phyloP scores from a whole-genome alignment of 2,113 vertebrate genomes.

The Osmerus eperlanus region DNA sequence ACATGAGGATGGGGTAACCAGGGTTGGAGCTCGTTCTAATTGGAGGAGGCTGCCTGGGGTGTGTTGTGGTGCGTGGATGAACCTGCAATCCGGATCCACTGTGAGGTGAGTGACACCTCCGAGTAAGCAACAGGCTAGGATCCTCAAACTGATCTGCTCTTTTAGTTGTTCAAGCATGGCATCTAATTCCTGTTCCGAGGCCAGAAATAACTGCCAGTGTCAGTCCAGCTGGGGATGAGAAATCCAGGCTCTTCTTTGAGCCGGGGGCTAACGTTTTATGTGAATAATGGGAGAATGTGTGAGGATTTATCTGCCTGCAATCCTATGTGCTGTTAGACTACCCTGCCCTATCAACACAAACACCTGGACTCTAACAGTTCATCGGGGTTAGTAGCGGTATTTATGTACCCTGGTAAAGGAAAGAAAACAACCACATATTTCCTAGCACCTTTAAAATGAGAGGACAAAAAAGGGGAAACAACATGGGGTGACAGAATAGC shows the following conservation, averaged over 20 bases:
- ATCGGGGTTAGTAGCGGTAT: slow-evolving; percentile 49
- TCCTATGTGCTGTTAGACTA: slow-evolving; percentile 58
- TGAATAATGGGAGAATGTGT: slow-evolving; percentile 55
- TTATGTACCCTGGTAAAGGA: slow-evolving; percentile 49
- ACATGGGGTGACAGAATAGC: slow-evolving; percentile 28
- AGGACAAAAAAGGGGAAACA: slow-evolving; percentile 36
- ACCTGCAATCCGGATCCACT: slow-evolving; percentile 54
- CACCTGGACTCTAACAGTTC: slow-evolving; percentile 50
- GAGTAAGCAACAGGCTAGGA: slow-evolving; percentile 51
- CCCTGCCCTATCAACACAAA: slow-evolving; percentile 57
- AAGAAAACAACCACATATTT: slow-evolving; percentile 23
- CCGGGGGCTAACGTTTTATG: slow-evolving; percentile 44
- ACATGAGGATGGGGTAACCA: slow-evolving; percentile 8
- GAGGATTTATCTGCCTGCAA: slow-evolving; percentile 53
- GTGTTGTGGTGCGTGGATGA: slow-evolving; percentile 61
- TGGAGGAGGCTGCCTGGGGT: slow-evolving; percentile 52
- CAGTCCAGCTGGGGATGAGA: slow-evolving; percentile 32
- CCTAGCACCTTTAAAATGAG: slow-evolving; percentile 40
- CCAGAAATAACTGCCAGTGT: slow-evolving; percentile 62
- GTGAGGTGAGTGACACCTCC: slow-evolving; percentile 57
- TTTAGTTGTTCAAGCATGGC: slow-evolving; percentile 64
- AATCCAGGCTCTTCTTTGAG: slow-evolving; percentile 42
- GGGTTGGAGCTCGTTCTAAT: slow-evolving; percentile 48
- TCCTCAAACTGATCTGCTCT: slow-evolving; percentile 58
- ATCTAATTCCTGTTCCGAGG: slow-evolving; percentile 47